Percentiles rank a stretch among this genome's conserved stretches.
These are phyloP conservation scores for Entomyzon cyanotis DNA, from an alignment of 2,113 vertebrate species.

Conservation along the genomic window DNA sequence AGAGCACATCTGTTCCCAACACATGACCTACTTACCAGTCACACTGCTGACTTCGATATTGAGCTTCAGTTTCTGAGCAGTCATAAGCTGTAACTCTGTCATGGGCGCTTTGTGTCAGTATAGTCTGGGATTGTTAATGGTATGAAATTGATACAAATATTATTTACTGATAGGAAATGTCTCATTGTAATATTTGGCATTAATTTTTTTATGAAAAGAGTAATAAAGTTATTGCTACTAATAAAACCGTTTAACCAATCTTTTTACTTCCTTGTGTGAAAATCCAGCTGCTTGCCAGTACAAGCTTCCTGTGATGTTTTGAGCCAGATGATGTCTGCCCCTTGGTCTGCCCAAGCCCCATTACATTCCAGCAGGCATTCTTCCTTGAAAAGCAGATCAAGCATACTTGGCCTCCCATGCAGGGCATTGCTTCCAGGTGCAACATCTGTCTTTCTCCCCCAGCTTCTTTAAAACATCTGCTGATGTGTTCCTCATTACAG, in stretches of 20 bases:
- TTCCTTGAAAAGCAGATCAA: not conserved
- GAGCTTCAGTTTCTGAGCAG: not conserved
- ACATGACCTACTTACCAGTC: constrained; percentile 30
- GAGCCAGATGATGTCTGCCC: not conserved
- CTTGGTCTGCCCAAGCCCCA: not conserved
- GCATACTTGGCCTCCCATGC: not conserved
- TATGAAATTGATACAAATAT: not conserved
- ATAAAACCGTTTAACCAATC: not conserved
- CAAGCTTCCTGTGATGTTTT: not conserved
- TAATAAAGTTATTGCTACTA: not conserved
- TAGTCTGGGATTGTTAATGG: not conserved
- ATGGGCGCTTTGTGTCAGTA: not conserved
- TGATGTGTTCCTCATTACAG: not conserved
- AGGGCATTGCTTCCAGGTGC: not conserved
- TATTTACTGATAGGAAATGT: not conserved
- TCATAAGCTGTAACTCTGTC: not conserved
- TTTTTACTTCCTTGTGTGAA: not conserved
- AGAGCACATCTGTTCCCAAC: not conserved
- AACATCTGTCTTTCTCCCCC: not conserved
- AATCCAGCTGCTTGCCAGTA: not conserved
- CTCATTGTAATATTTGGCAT: not conserved
- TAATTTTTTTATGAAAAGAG: not conserved
- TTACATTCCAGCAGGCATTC: not conserved
- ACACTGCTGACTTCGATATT: not conserved
- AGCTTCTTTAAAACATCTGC: not conserved